Evolutionary conservation across 2,888 invertebrate genomes (phyloP).

Genomic region (Cantharis lateralis): DNA sequence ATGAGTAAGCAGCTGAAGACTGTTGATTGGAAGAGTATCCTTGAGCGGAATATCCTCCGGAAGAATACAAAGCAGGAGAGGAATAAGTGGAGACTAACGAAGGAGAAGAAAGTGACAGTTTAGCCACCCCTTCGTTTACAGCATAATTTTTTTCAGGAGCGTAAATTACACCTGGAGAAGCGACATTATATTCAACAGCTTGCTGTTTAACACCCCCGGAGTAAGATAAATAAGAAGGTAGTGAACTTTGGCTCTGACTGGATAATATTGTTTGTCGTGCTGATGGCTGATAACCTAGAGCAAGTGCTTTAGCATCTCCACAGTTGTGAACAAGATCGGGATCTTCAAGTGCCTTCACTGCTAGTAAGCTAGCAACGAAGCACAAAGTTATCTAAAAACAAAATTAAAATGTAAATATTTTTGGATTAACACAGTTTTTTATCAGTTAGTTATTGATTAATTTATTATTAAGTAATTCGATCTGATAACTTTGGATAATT

Average conservation of each 20-base stretch:
- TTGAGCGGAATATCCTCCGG: slow-evolving; percentile 10
- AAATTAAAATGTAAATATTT: neutral
- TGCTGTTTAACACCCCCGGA: neutral
- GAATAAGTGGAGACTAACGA: slow-evolving; percentile 7
- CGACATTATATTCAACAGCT: neutral
- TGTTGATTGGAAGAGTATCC: neutral
- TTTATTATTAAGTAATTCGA: neutral
- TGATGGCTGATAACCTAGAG: slow-evolving; percentile 37
- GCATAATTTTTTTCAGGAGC: slow-evolving; percentile 28
- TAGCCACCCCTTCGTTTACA: slow-evolving; percentile 30
- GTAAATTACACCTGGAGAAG: slow-evolving; percentile 20
- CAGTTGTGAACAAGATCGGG: slow-evolving; percentile 41
- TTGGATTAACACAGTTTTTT: neutral
- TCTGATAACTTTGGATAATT: neutral
- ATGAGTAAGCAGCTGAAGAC: slow-evolving; percentile 11
- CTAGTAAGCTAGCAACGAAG: slow-evolving; percentile 19
- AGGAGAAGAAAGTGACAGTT: neutral
- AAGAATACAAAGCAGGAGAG: slow-evolving; percentile 29
- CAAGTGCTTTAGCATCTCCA: slow-evolving; percentile 42
- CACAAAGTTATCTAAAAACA: slow-evolving; percentile 23
- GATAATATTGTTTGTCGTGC: slow-evolving; percentile 5
- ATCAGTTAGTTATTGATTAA: neutral
- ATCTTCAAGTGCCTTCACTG: slow-evolving; percentile 38
- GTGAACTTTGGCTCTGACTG: neutral
- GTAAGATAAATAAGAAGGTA: neutral